Percentiles rank a stretch among this genome's conserved stretches.
Evolutionary conservation across 2,888 invertebrate genomes (phyloP).

Genomic region (Nomada flava): DNA sequence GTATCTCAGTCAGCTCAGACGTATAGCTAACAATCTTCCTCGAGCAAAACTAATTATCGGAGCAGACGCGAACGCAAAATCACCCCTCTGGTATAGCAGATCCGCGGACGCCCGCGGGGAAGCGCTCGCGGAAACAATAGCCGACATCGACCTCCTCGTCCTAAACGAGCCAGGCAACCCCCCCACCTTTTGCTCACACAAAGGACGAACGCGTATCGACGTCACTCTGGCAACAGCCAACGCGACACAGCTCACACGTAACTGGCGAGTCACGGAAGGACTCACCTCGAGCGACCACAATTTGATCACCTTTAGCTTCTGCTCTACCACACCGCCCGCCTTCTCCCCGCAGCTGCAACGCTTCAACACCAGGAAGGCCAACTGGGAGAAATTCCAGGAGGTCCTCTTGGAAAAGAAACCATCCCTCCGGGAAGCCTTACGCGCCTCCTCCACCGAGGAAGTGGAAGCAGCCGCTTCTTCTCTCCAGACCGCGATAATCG

Average conservation of each 20-base stretch:
- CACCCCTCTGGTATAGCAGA: not conserved
- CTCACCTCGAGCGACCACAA: too few species aligned
- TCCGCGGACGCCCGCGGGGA: not conserved
- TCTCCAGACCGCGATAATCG: not conserved
- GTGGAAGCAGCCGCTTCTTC: not conserved
- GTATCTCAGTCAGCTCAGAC: not conserved
- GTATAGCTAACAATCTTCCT: not conserved
- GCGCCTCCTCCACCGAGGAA: not conserved
- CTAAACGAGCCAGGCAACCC: slow-evolving; percentile 6
- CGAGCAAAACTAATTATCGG: not conserved
- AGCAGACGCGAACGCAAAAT: slow-evolving; percentile 5
- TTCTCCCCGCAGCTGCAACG: not conserved
- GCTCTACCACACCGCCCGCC: accelerated
- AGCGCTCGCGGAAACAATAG: not conserved
- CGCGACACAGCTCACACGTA: not conserved
- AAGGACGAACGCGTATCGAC: not conserved
- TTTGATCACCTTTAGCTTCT: too few species aligned
- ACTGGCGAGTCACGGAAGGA: too few species aligned
- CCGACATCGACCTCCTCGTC: not conserved
- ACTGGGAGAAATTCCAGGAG: not conserved
- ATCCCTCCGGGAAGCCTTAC: not conserved
- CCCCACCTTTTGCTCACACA: not conserved
- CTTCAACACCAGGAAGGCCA: not conserved
- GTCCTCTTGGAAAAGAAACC: too few species aligned
- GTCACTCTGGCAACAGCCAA: not conserved